Evolutionary conservation across 2,113 vertebrate genomes (phyloP), one percentile per base, ranked within the genome.

Genomic region (Coptodon rendalli): DNA sequence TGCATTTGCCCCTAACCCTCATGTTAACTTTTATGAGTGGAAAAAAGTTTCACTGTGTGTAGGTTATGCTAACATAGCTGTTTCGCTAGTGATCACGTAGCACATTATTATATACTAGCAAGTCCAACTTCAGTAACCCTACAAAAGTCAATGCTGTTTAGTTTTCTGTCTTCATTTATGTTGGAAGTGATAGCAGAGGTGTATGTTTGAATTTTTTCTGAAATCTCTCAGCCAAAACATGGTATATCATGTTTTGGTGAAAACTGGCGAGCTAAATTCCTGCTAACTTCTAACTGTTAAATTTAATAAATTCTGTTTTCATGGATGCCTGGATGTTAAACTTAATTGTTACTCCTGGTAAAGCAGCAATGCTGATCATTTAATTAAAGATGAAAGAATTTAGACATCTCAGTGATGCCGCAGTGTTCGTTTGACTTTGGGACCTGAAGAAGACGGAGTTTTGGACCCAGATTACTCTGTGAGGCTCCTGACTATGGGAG

Each of bases 391-490:
- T 27, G 4, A 1, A 56, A 56, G 4, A 56, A 56, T 27, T 1
- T 24, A 56, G 53, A 24, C 53, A 24, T 24, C 53, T 24, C 2
- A 24, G 22, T 24, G 53, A 56, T 56, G 53, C 22, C 2, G 3
- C 53, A 56, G 53, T 24, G 2, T 56, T 56, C 22, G 4, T 56
- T 56, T 56, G 53, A 56, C 22, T 56, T 56, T 24, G 53, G 53
- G 53, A 56, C 53, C 53, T 56, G 53, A 56, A 56, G 6, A 0
- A 0, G 10, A 22, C 0, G 0, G 53, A 13, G 22, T 56, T 56
- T 56, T 56, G 22, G 0, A 56, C 22, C 53, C 53, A 56, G 53
- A 56, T 4, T 27, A 56, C 53, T 56, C 53, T 24, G 53, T 7
- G 22, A 56, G 22, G 53, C 22, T 56, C 22, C 53, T 56, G 11